phyloP scores from a whole-genome alignment of 2,888 invertebrate genomes.

The Malacosoma neustria region DNA sequence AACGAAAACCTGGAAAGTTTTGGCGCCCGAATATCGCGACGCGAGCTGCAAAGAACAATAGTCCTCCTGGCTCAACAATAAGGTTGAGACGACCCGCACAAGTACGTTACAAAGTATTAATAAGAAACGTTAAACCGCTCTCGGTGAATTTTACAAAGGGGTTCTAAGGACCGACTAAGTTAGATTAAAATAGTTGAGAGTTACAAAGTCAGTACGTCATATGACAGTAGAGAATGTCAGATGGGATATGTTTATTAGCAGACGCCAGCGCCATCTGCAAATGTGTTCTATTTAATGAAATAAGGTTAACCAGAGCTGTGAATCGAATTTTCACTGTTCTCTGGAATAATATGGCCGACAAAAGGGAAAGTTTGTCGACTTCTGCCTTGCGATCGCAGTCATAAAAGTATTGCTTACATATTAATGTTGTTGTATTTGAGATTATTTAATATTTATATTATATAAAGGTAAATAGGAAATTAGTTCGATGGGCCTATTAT shows the following conservation, averaged over 20 bases:
- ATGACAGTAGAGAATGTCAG: slow-evolving; percentile 21
- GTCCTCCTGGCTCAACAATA: slow-evolving; percentile 6
- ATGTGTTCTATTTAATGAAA: background rate
- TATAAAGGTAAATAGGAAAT: too few species aligned
- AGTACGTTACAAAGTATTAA: slow-evolving; percentile 27
- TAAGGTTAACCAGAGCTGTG: too few species aligned
- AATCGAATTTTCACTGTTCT: too few species aligned
- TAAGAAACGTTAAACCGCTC: slow-evolving; percentile 47
- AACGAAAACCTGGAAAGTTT: slow-evolving; percentile 36
- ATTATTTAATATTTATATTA: too few species aligned
- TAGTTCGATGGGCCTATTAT: too few species aligned
- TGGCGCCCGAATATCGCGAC: background rate
- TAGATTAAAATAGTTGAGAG: slow-evolving; percentile 59
- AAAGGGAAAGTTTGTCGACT: too few species aligned
- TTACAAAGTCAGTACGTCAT: slow-evolving; percentile 12
- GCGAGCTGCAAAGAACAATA: slow-evolving; percentile 6
- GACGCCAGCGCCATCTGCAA: background rate
- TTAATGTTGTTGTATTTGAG: too few species aligned
- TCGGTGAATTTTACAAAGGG: slow-evolving; percentile 43
- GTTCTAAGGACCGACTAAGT: slow-evolving; percentile 34
- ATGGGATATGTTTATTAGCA: slow-evolving; percentile 17
- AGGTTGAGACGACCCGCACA: slow-evolving; percentile 7
- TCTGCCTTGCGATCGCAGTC: too few species aligned
- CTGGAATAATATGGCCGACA: too few species aligned
- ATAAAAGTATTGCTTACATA: too few species aligned